These are phyloP conservation scores for Muntiacus reevesi DNA, from an alignment of 2,113 vertebrate genomes.

Conservation along the genomic window DNA sequence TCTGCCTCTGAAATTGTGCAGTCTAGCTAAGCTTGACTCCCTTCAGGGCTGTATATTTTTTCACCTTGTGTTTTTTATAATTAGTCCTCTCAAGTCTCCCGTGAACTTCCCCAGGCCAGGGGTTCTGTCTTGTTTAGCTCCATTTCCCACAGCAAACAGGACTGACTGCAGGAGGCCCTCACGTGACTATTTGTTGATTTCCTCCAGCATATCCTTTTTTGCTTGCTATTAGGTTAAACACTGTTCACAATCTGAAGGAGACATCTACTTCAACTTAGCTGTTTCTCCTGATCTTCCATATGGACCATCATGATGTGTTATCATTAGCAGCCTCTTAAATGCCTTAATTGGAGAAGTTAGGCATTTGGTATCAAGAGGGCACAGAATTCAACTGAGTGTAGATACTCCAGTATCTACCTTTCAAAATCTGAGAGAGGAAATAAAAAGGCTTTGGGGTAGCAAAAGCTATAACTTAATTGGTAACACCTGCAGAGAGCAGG, in stretches of 20 bases:
- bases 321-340: constrained; percentile 18
- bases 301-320: constrained; percentile 23
- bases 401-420: constrained; percentile 61
- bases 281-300: constrained; percentile 21
- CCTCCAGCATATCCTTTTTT: not conserved
- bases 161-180: not conserved
- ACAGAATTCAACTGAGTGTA: constrained; percentile 57
- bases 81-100: not conserved
- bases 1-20: not conserved
- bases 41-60: not conserved
- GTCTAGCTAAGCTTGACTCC: not conserved
- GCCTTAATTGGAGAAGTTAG: constrained; percentile 14
- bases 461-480: constrained; percentile 72
- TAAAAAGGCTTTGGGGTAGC: constrained; percentile 53
- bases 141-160: not conserved
- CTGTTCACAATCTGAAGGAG: not conserved
- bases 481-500: constrained; percentile 51
- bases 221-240: constrained; percentile 32
- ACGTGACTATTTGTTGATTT: not conserved
- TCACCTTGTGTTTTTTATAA: not conserved
- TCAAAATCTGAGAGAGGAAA: constrained; percentile 50
- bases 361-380: constrained; percentile 50
- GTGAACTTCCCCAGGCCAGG: not conserved
- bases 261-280: not conserved
- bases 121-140: not conserved